A percentile compares a stretch with the other conserved stretches of the same genome.
Evolutionary conservation across 2,113 vertebrate species (phyloP).

Genomic region (Cairina moschata): DNA sequence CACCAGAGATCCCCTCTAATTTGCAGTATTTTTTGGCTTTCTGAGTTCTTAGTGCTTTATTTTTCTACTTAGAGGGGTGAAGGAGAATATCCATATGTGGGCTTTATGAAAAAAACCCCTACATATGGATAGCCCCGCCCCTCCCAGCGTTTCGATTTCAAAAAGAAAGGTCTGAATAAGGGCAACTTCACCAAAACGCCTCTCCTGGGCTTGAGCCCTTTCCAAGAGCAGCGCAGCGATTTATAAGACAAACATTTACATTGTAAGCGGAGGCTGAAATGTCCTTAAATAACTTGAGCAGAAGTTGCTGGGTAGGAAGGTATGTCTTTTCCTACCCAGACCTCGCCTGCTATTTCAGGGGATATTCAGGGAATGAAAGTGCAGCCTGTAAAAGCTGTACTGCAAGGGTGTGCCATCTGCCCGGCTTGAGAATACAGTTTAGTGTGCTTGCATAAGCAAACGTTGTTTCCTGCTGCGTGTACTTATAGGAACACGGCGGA

Average conservation of each 20-base stretch:
- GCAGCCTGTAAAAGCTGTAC: background rate
- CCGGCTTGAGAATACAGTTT: background rate
- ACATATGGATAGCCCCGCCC: too few species aligned
- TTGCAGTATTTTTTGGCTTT: background rate
- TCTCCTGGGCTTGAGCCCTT: background rate
- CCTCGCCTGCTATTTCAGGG: background rate
- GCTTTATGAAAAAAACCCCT: background rate
- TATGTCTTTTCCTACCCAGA: background rate
- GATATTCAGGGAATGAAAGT: conserved; percentile 1
- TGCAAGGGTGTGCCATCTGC: conserved; percentile 58
- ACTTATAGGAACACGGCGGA: background rate
- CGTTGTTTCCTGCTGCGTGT: background rate
- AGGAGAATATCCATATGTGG: background rate
- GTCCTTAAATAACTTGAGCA: conserved; percentile 47
- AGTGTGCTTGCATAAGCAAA: conserved; percentile 5
- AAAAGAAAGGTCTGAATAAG: background rate
- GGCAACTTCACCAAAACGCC: background rate
- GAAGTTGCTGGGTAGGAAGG: conserved; percentile 8
- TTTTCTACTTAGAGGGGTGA: background rate
- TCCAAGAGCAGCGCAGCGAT: conserved; percentile 30
- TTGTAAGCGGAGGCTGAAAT: conserved; percentile 19
- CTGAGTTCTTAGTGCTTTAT: background rate
- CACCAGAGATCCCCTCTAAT: background rate
- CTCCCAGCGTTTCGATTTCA: background rate
- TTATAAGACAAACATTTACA: conserved; percentile 32